Percentiles rank a stretch among this genome's conserved stretches.
phyloP scores from a whole-genome alignment of 1,140 invertebrate species.

The Musca domestica region DNA sequence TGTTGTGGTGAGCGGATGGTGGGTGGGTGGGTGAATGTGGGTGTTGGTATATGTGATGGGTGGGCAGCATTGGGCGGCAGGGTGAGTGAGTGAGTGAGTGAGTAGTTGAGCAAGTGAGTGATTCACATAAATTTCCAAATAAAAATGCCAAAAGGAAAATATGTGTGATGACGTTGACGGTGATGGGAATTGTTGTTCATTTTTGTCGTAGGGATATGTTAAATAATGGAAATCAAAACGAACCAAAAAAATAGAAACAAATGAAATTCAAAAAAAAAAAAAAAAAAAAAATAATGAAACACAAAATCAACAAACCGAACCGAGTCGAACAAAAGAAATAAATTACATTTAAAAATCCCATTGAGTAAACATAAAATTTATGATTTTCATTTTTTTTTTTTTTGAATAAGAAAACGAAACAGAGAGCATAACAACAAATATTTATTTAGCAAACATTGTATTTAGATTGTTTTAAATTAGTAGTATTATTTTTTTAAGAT shows the following conservation, averaged over 20 bases:
- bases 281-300: slow-evolving; percentile 6
- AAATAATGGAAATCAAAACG: background rate
- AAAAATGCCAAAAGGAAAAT: background rate
- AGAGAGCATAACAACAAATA: slow-evolving; percentile 23
- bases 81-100: too few species aligned
- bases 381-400: slow-evolving; percentile 1
- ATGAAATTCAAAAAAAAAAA: background rate
- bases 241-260: background rate
- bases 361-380: slow-evolving; percentile 25
- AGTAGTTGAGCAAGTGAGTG: too few species aligned
- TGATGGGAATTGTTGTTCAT: too few species aligned
- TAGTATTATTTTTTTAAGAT: background rate
- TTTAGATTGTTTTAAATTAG: background rate
- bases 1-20: too few species aligned
- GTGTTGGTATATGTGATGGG: too few species aligned
- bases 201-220: too few species aligned
- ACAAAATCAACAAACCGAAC: too few species aligned
- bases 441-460: slow-evolving; percentile 22
- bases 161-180: too few species aligned
- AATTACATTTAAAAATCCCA: slow-evolving; percentile 32
- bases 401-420: slow-evolving; percentile 14
- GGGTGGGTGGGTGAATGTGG: too few species aligned
- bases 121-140: too few species aligned
- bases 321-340: slow-evolving; percentile 27
- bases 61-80: too few species aligned